These are phyloP conservation scores for Petroica traversi DNA, from an alignment of 2,113 vertebrate genomes.

Conservation along the genomic window DNA sequence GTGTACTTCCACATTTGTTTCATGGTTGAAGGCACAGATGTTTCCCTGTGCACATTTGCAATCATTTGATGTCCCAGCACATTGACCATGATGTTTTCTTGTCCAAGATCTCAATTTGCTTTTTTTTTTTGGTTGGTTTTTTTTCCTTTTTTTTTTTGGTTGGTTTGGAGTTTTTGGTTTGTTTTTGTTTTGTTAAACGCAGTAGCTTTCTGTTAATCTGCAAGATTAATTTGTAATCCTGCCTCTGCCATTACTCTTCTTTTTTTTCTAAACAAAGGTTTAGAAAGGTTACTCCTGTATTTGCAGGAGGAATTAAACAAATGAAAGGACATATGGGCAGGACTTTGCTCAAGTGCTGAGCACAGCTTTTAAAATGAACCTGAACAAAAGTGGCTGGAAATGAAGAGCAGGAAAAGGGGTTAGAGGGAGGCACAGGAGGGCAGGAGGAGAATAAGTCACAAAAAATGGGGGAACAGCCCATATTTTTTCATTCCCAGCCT, in stretches of 20 bases:
- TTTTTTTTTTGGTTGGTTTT: not conserved
- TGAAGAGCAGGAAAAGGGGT: not conserved
- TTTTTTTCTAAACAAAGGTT: not conserved
- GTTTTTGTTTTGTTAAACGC: not conserved
- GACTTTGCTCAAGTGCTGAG: not conserved
- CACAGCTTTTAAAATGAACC: not conserved
- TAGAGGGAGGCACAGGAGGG: not conserved
- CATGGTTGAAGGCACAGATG: not conserved
- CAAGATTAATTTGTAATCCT: conserved; percentile 11
- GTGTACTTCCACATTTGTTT: not conserved
- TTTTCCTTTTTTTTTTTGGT: not conserved
- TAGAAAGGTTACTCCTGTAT: not conserved
- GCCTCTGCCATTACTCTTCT: not conserved
- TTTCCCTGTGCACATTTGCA: not conserved
- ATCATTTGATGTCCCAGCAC: not conserved
- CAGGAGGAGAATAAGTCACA: not conserved
- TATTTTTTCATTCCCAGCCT: not conserved
- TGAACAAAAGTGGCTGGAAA: not conserved
- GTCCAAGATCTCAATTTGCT: not conserved
- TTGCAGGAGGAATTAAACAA: not conserved
- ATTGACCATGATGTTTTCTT: not conserved
- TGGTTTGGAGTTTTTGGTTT: not conserved
- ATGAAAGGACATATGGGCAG: not conserved
- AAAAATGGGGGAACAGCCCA: not conserved
- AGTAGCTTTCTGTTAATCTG: not conserved